phyloP scores from a whole-genome alignment of 2,888 invertebrate species.

The Coremacera marginata region DNA sequence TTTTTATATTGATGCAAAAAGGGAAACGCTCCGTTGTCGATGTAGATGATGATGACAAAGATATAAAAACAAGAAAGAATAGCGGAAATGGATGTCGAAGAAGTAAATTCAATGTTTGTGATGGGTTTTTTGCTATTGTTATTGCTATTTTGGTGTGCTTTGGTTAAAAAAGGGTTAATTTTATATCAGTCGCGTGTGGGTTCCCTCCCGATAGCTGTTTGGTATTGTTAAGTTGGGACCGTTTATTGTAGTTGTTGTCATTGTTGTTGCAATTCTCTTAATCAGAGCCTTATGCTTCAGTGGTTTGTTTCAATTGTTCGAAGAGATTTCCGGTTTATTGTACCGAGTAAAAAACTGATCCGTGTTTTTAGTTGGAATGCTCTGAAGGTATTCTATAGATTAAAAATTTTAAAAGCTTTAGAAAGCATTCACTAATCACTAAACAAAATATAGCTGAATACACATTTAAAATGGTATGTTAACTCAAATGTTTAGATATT shows the following conservation, averaged over 20 bases:
- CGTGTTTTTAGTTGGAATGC: too few relatives aligned
- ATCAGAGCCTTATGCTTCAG: slow-evolving; percentile 1
- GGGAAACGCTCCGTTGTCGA: neutral
- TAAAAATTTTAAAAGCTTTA: too few relatives aligned
- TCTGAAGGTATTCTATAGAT: too few relatives aligned
- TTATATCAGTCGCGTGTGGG: slow-evolving; percentile 4
- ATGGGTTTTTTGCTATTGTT: neutral
- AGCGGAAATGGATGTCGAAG: neutral
- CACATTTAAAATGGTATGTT: too few relatives aligned
- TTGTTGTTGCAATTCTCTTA: slow-evolving; percentile 44
- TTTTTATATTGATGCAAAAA: neutral
- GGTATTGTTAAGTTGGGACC: slow-evolving; percentile 39
- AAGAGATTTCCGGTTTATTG: neutral
- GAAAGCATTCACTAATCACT: too few relatives aligned
- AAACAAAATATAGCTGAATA: too few relatives aligned
- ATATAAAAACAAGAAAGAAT: neutral
- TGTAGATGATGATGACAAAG: slow-evolving; percentile 1
- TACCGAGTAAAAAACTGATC: neutral
- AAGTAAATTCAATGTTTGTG: neutral
- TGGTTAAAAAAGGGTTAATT: slow-evolving; percentile 1
- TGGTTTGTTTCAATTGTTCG: neutral
- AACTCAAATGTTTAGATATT: too few relatives aligned
- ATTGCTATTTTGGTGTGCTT: slow-evolving; percentile 10
- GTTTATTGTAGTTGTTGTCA: slow-evolving; percentile 43
- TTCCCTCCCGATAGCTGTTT: slow-evolving; percentile 43